Conservation (phyloP, 2,113 vertebrate genomes). For the Nothoprocta perdicaria region DNA sequence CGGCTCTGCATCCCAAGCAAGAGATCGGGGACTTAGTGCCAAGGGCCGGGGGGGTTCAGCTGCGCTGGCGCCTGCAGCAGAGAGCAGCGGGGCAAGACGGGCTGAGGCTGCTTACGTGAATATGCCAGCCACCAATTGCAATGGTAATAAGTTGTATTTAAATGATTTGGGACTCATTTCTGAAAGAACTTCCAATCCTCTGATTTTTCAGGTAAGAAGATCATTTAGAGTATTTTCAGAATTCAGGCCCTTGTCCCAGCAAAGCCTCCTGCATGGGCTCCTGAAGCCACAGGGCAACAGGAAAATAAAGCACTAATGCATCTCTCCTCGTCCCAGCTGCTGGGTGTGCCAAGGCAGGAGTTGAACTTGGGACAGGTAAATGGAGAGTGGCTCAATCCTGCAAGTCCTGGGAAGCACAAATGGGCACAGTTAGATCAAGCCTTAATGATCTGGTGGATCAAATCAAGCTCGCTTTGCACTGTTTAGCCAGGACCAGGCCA, state of each 20-base stretch:
- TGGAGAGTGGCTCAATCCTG: rapidly evolving
- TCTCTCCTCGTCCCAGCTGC: rapidly evolving
- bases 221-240: background rate
- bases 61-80: background rate
- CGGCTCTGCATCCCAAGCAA: rapidly evolving
- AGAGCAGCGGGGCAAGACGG: too few relatives aligned
- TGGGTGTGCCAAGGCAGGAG: background rate
- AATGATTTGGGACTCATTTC: background rate
- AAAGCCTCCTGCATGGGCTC: background rate
- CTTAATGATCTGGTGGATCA: background rate
- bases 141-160: background rate
- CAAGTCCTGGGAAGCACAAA: background rate
- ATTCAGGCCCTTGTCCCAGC: rapidly evolving
- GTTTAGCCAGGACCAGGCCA: background rate
- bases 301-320: background rate
- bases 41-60: background rate
- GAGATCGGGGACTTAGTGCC: rapidly evolving
- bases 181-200: background rate
- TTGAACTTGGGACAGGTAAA: rapidly evolving
- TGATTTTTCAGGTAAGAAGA: background rate
- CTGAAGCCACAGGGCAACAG: rapidly evolving
- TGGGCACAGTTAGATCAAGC: background rate
- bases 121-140: background rate
- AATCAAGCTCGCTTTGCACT: background rate
- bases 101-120: too few relatives aligned